Evolutionary conservation across 2,888 invertebrate species (phyloP).

Genomic region (Harpalus rubripes): DNA sequence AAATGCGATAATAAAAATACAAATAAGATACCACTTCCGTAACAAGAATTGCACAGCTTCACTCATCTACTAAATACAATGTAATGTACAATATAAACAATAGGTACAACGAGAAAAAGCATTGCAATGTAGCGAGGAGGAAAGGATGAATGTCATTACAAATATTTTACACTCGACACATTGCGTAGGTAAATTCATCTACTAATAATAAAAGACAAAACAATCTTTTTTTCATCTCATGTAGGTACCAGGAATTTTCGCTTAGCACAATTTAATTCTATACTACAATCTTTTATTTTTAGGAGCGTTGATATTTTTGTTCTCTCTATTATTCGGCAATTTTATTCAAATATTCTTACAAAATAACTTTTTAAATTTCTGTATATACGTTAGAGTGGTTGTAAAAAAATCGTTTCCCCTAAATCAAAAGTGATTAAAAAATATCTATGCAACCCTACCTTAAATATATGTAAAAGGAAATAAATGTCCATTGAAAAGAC

Average conservation of each 20-base stretch:
- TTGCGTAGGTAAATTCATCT: not conserved
- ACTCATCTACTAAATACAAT: slow-evolving; percentile 45
- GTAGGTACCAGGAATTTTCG: not conserved
- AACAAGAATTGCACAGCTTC: slow-evolving; percentile 64
- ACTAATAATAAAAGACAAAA: not conserved
- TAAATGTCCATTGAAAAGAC: no score
- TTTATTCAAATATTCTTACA: no score
- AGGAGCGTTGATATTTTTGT: no score
- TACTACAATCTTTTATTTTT: no score
- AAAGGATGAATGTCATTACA: not conserved
- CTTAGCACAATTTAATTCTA: no score
- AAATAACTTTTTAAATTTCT: no score
- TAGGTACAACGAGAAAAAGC: slow-evolving; percentile 62
- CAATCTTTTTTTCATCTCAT: not conserved
- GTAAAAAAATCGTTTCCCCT: no score
- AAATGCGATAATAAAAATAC: slow-evolving; percentile 60
- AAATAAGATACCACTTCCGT: slow-evolving; percentile 62
- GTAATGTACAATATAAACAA: slow-evolving; percentile 61
- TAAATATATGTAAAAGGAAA: no score
- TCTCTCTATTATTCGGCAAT: no score
- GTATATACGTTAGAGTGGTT: no score
- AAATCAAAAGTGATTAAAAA: no score
- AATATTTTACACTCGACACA: not conserved
- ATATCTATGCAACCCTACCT: no score
- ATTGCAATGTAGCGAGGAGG: slow-evolving; percentile 37